Evolutionary conservation across 2,888 invertebrate species (phyloP).

Genomic region (Uropetala carovei): DNA sequence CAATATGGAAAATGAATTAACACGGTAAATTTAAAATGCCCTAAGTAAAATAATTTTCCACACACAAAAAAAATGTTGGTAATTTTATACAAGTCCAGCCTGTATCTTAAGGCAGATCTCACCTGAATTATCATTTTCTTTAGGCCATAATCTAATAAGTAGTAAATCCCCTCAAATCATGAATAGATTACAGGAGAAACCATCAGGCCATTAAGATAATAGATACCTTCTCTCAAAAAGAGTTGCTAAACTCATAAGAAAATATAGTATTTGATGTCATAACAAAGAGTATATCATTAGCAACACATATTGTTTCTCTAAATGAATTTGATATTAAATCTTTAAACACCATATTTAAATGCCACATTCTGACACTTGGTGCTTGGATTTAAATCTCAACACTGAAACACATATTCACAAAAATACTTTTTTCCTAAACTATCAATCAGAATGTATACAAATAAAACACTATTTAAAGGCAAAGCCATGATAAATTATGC

Average conservation of each 20-base stretch:
- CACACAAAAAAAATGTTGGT: conserved; percentile 54
- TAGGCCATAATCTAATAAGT: neutral
- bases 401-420: neutral
- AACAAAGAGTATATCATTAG: too few species aligned
- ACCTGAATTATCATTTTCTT: conserved; percentile 56
- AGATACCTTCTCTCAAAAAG: too few species aligned
- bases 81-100: conserved; percentile 38
- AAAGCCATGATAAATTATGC: neutral
- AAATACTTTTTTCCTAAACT: neutral
- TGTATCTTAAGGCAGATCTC: conserved; percentile 62
- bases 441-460: neutral
- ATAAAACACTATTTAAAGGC: neutral
- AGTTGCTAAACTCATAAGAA: too few species aligned
- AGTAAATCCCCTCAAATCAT: conserved; percentile 8
- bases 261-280: too few species aligned
- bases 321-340: too few species aligned
- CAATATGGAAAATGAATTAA: too few species aligned
- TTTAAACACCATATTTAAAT: too few species aligned
- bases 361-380: too few species aligned
- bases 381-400: too few species aligned
- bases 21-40: too few species aligned
- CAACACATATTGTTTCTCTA: too few species aligned
- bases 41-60: too few species aligned
- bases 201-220: neutral
- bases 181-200: neutral